Evolutionary conservation across 1,140 invertebrate genomes (phyloP), one percentile per base, ranked within the genome.

Genomic region (Diachasmimorpha longicaudata): DNA sequence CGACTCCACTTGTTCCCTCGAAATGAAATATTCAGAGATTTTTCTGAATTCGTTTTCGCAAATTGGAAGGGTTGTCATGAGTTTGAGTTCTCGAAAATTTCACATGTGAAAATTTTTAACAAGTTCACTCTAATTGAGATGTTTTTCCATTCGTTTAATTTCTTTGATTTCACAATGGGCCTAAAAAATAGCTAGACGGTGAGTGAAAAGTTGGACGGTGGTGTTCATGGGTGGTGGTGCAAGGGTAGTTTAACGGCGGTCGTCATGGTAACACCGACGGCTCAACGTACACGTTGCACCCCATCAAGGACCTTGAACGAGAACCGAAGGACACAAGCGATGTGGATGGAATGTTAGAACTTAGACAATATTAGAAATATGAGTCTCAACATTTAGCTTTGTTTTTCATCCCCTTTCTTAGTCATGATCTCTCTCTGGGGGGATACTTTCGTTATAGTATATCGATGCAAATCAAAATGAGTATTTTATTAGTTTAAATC

Each of bases 191-290:
- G 52, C 11, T 8, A 68, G 13, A 73, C 67, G 73, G 81, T 52
- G 80, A 79, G 78, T 79, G 77, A 79, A 83, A 84, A 84, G 79
- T 82, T 81, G 79, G 79, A 81, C 83, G 31, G 84, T 83, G 84
- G 80, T 82, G 75, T 79, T 67, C 48, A 70, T 78, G 76, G 75
- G 81, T 83, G 23, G 85, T 81, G 84, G 85, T 88, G 87, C 87
- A 88, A 86, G 87, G 85, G 87, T 87, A 87, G 84, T 87, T 87
- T 86, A 87, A 84, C 81, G 87, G 87, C 87, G 87, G 87, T 88
- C 86, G 87, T 86, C 86, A 88, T 88, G 85, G 87, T 75, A 86
- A 88, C 87, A 78, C 83, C 84, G 79, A 88, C 82, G 81, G 82
- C 80, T 83, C 81, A 83, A 80, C 81, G 81, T 85, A 83, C 83